Evolutionary conservation across 2,113 vertebrate genomes (phyloP).

Genomic region (Menidia beryllina): DNA sequence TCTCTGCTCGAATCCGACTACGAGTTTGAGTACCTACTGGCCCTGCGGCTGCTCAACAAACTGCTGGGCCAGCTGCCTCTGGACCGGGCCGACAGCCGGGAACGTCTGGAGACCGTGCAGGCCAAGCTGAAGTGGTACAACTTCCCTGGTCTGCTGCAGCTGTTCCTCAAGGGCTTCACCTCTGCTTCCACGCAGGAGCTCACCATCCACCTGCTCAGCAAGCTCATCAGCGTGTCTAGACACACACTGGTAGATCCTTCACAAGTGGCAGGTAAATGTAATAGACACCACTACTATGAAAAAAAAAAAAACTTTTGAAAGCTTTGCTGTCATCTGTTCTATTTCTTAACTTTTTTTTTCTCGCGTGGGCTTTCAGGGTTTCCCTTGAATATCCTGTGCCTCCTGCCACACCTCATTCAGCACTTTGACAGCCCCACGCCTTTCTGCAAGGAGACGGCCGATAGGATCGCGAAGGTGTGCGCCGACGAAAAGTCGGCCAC

Average conservation of each 20-base stretch:
- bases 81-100: conserved; percentile 92
- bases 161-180: conserved; percentile 98
- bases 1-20: conserved; percentile 97
- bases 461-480: conserved; percentile 96
- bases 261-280: conserved; percentile 88
- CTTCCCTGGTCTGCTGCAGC: conserved; percentile 95
- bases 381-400: conserved; percentile 97
- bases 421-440: conserved; percentile 98
- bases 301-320: neutral
- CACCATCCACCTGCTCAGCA: conserved; percentile 97
- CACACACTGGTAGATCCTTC: conserved; percentile 93
- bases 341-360: neutral
- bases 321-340: neutral
- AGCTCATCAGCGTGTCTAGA: conserved; percentile 93
- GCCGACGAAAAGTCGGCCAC: conserved; percentile 94
- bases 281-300: neutral
- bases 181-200: conserved; percentile 96
- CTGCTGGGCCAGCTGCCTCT: conserved; percentile 94
- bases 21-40: conserved; percentile 97
- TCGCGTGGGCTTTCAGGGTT: conserved; percentile 85
- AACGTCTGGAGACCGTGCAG: conserved; percentile 92
- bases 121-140: conserved; percentile 95
- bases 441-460: conserved; percentile 98
- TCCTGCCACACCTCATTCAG: conserved; percentile 97
- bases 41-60: conserved; percentile 94